Percentiles rank a stretch among this genome's conserved stretches.
These are phyloP conservation scores for Drosophila nigrodunni DNA, from an alignment of 1,140 invertebrate species.

Conservation along the genomic window DNA sequence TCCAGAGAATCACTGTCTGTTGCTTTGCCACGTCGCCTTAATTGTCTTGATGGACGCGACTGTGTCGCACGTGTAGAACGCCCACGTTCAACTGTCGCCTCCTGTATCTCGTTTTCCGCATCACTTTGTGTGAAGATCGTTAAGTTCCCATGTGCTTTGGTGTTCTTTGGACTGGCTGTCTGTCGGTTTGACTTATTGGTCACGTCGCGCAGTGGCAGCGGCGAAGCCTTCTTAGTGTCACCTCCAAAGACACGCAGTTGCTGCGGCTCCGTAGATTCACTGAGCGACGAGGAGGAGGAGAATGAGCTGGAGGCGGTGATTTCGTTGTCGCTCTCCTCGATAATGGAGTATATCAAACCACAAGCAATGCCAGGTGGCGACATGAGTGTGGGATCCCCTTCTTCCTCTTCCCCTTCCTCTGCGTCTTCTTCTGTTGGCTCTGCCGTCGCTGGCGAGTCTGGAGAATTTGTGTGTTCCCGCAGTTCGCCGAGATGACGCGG, in stretches of 20 bases:
- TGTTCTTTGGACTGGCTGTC: background rate
- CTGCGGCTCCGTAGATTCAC: background rate
- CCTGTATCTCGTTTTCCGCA: background rate
- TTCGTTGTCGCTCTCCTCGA: slow-evolving; percentile 35
- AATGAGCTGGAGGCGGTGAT: background rate
- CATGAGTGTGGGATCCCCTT: background rate
- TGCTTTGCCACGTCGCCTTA: background rate
- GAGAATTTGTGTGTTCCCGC: too few species aligned
- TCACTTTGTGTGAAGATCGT: background rate
- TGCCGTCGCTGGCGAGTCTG: background rate
- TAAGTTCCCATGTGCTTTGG: background rate
- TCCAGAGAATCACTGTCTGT: background rate
- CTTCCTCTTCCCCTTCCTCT: background rate
- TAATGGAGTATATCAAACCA: slow-evolving; percentile 28
- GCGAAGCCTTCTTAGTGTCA: background rate
- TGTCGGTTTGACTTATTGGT: background rate
- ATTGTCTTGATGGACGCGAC: background rate
- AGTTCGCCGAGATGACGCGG: too few species aligned
- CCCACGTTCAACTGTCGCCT: background rate
- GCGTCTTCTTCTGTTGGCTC: slow-evolving; percentile 14
- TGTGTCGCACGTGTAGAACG: background rate
- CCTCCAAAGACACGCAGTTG: too few species aligned
- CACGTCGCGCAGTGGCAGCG: slow-evolving; percentile 14
- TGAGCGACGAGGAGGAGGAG: slow-evolving; percentile 8
- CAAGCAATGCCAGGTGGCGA: background rate